Conservation (phyloP, 2,113 vertebrate species). For the Alosa alosa region DNA sequence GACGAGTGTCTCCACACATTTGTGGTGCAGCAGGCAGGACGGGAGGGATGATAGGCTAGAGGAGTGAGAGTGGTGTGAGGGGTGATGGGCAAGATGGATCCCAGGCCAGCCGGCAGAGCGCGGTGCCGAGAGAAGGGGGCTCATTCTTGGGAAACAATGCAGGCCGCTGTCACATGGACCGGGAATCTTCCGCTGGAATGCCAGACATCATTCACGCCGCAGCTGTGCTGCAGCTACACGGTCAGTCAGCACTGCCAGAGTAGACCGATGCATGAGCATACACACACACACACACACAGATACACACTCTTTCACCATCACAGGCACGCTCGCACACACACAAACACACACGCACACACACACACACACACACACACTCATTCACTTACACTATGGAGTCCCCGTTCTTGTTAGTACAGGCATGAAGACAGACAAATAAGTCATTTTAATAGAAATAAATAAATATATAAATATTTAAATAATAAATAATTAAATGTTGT, state of each 20-base stretch:
- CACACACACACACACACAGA: not conserved
- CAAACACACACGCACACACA: slow-evolving; percentile 20
- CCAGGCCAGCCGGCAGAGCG: not conserved
- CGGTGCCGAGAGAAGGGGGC: not conserved
- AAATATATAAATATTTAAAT: too few relatives aligned
- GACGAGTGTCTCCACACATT: not conserved
- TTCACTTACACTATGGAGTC: not conserved
- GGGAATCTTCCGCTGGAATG: slow-evolving; percentile 35
- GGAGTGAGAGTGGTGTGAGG: not conserved
- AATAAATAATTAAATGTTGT: too few relatives aligned
- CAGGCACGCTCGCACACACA: not conserved
- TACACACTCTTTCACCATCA: not conserved
- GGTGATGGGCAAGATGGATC: not conserved
- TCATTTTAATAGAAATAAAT: too few relatives aligned
- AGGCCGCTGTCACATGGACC: slow-evolving; percentile 30
- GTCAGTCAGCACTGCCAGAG: slow-evolving; percentile 28
- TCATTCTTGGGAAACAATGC: slow-evolving; percentile 29
- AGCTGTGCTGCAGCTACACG: slow-evolving; percentile 35
- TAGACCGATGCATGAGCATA: not conserved
- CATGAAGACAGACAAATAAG: not conserved
- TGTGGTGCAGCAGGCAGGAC: not conserved
- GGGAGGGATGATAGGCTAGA: not conserved
- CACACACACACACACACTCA: slow-evolving; percentile 17
- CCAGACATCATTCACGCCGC: slow-evolving; percentile 44
- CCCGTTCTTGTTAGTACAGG: not conserved